Evolutionary conservation across 2,113 vertebrate genomes (phyloP).

Genomic region (Geococcyx californianus): DNA sequence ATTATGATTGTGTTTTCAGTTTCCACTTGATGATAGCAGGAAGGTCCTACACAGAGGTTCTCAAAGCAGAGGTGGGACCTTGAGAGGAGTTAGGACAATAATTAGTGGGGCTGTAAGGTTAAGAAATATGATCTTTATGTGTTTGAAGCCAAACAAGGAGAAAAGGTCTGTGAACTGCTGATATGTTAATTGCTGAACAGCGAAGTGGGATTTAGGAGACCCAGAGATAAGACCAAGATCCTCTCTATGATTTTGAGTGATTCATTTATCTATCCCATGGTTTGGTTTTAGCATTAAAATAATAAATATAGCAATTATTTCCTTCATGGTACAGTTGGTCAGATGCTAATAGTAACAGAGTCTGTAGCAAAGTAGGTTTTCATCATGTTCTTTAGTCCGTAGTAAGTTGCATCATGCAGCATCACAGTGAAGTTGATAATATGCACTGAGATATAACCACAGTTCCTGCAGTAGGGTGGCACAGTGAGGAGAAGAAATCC

Average conservation of each 20-base stretch:
- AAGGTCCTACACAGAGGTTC: not conserved
- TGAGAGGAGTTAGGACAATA: not conserved
- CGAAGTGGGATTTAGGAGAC: not conserved
- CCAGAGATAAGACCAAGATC: not conserved
- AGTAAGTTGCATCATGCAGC: not conserved
- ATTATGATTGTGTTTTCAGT: not conserved
- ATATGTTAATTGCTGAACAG: not conserved
- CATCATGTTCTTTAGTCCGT: not conserved
- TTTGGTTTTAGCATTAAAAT: not conserved
- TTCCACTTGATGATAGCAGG: not conserved
- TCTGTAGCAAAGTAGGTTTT: not conserved
- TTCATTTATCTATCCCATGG: not conserved
- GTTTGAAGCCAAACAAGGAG: not conserved
- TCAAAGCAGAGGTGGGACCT: not conserved
- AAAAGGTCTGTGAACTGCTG: not conserved
- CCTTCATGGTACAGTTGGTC: not conserved
- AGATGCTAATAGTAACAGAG: not conserved
- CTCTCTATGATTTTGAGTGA: not conserved
- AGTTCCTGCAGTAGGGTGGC: not conserved
- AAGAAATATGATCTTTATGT: not conserved
- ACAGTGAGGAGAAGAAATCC: not conserved
- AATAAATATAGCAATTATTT: not conserved
- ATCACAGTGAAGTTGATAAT: not conserved
- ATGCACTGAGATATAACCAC: not conserved
- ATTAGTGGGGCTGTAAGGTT: not conserved